phyloP scores from a whole-genome alignment of 2,797 vertebrate species.

The Poeciliopsis infans region DNA sequence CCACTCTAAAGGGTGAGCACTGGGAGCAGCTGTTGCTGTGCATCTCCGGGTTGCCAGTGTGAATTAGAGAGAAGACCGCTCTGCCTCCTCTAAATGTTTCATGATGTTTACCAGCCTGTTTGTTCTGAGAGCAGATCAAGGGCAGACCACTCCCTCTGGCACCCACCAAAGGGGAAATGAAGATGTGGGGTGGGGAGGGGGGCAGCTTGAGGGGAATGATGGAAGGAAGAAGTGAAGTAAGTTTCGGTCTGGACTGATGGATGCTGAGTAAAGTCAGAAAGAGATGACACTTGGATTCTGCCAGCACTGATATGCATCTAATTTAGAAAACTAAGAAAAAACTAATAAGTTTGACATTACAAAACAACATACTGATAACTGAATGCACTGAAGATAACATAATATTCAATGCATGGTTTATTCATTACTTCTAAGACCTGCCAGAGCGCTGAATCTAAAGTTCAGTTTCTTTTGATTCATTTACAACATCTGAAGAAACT shows the following conservation, averaged over 20 bases:
- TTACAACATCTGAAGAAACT: constrained; percentile 6
- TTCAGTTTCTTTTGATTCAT: constrained; percentile 18
- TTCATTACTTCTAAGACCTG: constrained; percentile 12
- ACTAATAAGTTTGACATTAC: neutral
- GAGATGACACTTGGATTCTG: constrained; percentile 20
- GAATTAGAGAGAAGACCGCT: constrained; percentile 79
- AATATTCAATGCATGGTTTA: constrained; percentile 4
- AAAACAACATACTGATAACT: constrained; percentile 23
- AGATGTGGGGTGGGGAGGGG: neutral
- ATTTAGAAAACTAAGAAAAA: neutral
- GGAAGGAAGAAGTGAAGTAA: constrained; percentile 31
- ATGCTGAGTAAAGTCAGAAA: constrained; percentile 33
- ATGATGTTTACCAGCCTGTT: constrained; percentile 86
- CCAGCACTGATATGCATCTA: constrained; percentile 22
- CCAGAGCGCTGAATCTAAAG: constrained; percentile 11
- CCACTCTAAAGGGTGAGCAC: constrained; percentile 49
- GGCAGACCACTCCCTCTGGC: constrained; percentile 69
- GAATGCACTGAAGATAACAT: constrained; percentile 2
- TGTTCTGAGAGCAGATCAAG: constrained; percentile 83
- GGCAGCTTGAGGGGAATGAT: constrained; percentile 10
- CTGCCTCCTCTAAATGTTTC: constrained; percentile 84
- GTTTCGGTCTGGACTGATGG: constrained; percentile 30
- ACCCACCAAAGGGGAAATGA: constrained; percentile 39
- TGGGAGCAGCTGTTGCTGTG: constrained; percentile 75
- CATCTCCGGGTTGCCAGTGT: constrained; percentile 70